Percentiles rank a stretch among this genome's conserved stretches.
These are phyloP conservation scores for Rugalucina vietnamica DNA, from an alignment of 2,888 invertebrate genomes.

Conservation along the genomic window DNA sequence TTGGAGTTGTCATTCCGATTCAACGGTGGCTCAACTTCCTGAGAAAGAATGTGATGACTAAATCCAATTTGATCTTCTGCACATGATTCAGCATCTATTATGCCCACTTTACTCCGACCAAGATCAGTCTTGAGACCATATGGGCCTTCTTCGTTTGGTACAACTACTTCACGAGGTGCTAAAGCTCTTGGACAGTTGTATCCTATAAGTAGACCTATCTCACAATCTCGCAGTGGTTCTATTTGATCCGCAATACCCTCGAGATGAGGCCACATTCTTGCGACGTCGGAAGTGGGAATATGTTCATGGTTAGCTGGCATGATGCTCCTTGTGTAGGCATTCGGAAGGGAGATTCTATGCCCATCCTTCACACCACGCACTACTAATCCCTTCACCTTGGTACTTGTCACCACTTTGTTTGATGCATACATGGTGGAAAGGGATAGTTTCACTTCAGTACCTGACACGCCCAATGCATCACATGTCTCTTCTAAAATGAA, in stretches of 20 bases:
- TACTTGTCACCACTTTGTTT: constrained; percentile 18
- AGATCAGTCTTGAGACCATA: constrained; percentile 40
- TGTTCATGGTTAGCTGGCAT: constrained; percentile 56
- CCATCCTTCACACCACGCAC: constrained; percentile 45
- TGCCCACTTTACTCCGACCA: too few species aligned
- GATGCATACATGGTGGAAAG: constrained; percentile 55
- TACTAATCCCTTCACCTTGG: constrained; percentile 39
- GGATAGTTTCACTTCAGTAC: constrained; percentile 26
- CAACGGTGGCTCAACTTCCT: neutral
- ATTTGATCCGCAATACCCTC: constrained; percentile 30
- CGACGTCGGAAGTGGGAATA: constrained; percentile 49
- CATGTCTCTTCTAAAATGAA: constrained; percentile 49
- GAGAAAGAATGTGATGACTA: constrained; percentile 32
- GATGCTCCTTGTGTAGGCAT: constrained; percentile 44
- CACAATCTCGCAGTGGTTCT: constrained; percentile 32
- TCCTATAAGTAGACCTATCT: constrained; percentile 56
- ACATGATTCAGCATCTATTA: constrained; percentile 51
- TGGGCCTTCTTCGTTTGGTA: constrained; percentile 39
- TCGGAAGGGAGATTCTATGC: constrained; percentile 50
- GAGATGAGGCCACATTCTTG: constrained; percentile 39
- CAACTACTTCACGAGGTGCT: constrained; percentile 53
- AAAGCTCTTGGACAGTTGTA: constrained; percentile 63
- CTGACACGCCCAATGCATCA: constrained; percentile 33
- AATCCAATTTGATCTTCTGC: constrained; percentile 14
- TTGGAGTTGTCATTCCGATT: neutral